phyloP scores from a whole-genome alignment of 1,140 invertebrate species.

The Phocides pigmalion region DNA sequence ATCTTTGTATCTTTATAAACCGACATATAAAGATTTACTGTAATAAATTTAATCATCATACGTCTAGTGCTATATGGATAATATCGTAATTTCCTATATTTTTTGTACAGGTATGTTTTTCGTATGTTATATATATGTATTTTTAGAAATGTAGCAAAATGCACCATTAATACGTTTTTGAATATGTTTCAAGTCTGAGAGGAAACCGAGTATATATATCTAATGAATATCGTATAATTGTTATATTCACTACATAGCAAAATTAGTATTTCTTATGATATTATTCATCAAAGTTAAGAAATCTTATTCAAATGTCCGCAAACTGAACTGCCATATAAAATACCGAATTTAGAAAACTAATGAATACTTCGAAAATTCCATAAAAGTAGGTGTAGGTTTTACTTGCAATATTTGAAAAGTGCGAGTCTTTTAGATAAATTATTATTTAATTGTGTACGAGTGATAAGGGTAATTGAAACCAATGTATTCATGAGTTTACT shows the following conservation, averaged over 20 bases:
- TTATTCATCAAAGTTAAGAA: not conserved
- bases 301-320: constrained; percentile 1
- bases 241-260: not conserved
- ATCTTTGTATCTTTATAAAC: too few relatives aligned
- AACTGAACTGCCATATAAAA: constrained; percentile 18
- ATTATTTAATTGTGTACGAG: not conserved
- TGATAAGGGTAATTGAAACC: too few relatives aligned
- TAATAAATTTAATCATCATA: too few relatives aligned
- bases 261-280: not conserved
- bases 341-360: constrained; percentile 5
- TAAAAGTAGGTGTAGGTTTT: not conserved
- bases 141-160: not conserved
- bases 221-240: constrained; percentile 2
- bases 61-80: not conserved
- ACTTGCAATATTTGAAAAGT: not conserved
- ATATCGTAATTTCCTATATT: not conserved
- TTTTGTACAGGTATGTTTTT: not conserved
- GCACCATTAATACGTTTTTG: not conserved
- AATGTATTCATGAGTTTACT: too few relatives aligned
- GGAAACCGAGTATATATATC: not conserved
- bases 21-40: too few relatives aligned
- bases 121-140: not conserved
- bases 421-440: not conserved
- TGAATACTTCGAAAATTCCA: constrained; percentile 2
- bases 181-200: not conserved